Percentiles rank a stretch among this genome's conserved stretches.
phyloP scores from a whole-genome alignment of 37 sponge, comb jelly and placozoan genomes.

The Chondrilla cf. caribensis region DNA sequence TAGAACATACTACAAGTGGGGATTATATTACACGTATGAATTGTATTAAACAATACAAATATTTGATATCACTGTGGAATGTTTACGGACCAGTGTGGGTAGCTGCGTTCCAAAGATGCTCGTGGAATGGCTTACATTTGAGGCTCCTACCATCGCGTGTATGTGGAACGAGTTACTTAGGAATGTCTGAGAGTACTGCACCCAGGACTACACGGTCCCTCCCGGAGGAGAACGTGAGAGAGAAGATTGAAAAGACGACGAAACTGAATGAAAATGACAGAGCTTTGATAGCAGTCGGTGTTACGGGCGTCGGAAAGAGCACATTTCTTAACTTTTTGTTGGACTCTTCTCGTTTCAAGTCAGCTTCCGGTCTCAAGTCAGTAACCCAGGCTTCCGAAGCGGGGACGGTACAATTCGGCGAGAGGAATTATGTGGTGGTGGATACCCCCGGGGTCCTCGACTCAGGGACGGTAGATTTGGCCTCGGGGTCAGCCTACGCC shows the following conservation, averaged over 20 bases:
- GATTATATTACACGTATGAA: too few species aligned
- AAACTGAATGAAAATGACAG: not conserved
- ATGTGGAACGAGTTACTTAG: not conserved
- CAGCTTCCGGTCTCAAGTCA: not conserved
- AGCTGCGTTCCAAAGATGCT: not conserved
- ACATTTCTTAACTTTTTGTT: not conserved
- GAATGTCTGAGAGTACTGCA: not conserved
- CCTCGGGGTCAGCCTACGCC: not conserved
- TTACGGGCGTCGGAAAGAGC: conserved; percentile 13
- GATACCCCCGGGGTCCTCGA: conserved; percentile 14
- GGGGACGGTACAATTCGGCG: not conserved
- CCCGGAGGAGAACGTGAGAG: not conserved
- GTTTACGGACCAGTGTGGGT: too few species aligned
- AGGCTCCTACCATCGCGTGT: too few species aligned
- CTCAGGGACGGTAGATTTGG: not conserved
- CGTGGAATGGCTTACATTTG: too few species aligned
- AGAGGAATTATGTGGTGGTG: not conserved
- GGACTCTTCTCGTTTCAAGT: not conserved
- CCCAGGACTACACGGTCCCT: not conserved
- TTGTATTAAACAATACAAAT: too few species aligned
- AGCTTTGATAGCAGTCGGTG: not conserved
- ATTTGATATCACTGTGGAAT: too few species aligned
- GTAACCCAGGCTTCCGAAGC: not conserved
- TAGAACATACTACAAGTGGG: too few species aligned
- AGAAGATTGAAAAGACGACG: not conserved